phyloP scores from a whole-genome alignment of 2,113 vertebrate species.

The Illadopsis cleaveri region DNA sequence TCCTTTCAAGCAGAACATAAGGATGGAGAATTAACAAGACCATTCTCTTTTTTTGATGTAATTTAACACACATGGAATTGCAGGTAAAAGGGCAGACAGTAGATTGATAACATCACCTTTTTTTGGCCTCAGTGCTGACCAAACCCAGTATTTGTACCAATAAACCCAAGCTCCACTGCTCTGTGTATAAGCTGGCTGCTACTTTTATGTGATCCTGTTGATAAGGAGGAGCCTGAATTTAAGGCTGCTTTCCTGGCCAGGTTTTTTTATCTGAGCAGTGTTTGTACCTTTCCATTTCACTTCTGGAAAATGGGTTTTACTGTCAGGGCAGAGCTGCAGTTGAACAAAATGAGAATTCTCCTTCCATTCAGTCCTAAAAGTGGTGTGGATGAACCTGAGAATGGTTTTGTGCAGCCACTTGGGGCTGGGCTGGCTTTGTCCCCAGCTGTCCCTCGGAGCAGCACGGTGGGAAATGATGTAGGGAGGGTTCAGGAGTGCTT shows the following conservation, averaged over 20 bases:
- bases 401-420: neutral
- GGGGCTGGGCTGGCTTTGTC: neutral
- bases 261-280: neutral
- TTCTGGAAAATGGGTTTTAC: neutral
- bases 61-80: neutral
- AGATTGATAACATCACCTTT: neutral
- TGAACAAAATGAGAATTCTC: neutral
- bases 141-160: neutral
- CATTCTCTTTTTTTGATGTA: neutral
- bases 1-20: neutral
- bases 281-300: neutral
- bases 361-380: neutral
- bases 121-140: neutral
- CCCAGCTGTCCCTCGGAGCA: neutral
- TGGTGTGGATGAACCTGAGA: neutral
- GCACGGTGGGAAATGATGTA: accelerated
- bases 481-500: neutral
- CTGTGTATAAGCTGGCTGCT: neutral
- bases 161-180: neutral
- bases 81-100: neutral
- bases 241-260: neutral
- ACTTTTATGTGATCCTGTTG: neutral
- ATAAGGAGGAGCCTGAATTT: neutral
- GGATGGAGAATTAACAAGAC: neutral
- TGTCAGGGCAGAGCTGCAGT: neutral